Evolutionary conservation across 2,888 invertebrate genomes (phyloP), one percentile per base, ranked within the genome.

Genomic region (Cephus rjabovi): DNA sequence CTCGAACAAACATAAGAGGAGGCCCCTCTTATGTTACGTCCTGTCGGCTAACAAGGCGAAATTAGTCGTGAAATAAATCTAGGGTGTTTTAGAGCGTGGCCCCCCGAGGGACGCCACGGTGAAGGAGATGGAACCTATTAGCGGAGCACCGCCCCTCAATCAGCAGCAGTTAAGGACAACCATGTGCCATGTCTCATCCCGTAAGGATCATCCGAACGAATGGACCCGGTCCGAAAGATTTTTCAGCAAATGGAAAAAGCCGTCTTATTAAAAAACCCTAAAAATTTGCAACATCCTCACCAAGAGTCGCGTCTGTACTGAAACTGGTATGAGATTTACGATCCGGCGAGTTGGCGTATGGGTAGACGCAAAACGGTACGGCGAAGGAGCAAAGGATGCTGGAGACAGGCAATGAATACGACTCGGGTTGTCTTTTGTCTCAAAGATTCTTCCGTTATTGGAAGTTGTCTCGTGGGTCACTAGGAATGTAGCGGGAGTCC

Each of bases 401-500:
- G 56, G 9, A 9, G 56, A 56, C 56, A 56, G 9, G 56, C 23
- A 56, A 56, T 9, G 56, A 56, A 23, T 23, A 56, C 56, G 23
- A 56, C 82, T 83, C 83, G 80, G 81, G 83, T 77, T 83, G 82
- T 77, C 86, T 86, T 87, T 89, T 88, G 87, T 89, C 84, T 89
- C 85, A 34, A 34, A 40, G 40, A 70, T 75, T 75, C 74, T 70
- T 70, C 73, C 82, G 83, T 88, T 87, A 88, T 88, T 89, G 87
- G 86, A 88, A 88, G 86, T 86, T 87, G 88, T 88, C 85, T 86
- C 86, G 88, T 87, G 88, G 87, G 87, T 88, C 88, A 83, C 88
- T 85, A 88, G 87, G 90, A 90, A 90, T 90, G 89, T 90, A 87
- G 89, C 86, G 84, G 86, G 86, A 84, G 85, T 86, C 86, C 83